Evolutionary conservation across 2,888 invertebrate genomes (phyloP).

Genomic region (Drosophila hawaiiensis): DNA sequence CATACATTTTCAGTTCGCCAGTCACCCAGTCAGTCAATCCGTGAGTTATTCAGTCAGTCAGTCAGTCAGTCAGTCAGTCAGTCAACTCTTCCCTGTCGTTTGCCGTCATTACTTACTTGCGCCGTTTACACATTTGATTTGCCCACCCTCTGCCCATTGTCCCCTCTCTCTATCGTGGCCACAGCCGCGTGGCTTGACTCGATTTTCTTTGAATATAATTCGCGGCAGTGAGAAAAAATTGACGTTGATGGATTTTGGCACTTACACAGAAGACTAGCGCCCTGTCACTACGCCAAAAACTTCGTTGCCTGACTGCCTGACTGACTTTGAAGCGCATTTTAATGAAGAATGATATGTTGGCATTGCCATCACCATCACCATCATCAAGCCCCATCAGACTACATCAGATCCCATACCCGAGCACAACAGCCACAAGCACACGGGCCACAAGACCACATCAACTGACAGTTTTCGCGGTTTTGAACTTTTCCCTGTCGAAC

Average conservation of each 20-base stretch:
- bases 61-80: slow-evolving; percentile 44
- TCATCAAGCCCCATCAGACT: slow-evolving; percentile 20
- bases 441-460: slow-evolving; percentile 55
- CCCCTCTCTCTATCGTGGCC: slow-evolving; percentile 1
- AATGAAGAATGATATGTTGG: slow-evolving; percentile 82
- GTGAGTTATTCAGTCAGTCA: slow-evolving; percentile 39
- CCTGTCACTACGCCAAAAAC: slow-evolving; percentile 71
- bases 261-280: slow-evolving; percentile 78
- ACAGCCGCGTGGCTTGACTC: slow-evolving; percentile 50
- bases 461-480: slow-evolving; percentile 81
- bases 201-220: slow-evolving; percentile 82
- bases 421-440: slow-evolving; percentile 52
- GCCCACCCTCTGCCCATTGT: slow-evolving; percentile 22
- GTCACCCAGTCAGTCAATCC: slow-evolving; percentile 47
- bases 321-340: slow-evolving; percentile 81
- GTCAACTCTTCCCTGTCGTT: slow-evolving; percentile 48
- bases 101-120: slow-evolving; percentile 68
- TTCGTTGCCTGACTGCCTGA: slow-evolving; percentile 45
- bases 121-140: slow-evolving; percentile 71
- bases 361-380: slow-evolving; percentile 54
- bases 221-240: slow-evolving; percentile 68
- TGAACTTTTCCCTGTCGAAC: slow-evolving; percentile 64
- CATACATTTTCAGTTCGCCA: slow-evolving; percentile 75
- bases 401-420: slow-evolving; percentile 30
- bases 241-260: slow-evolving; percentile 84